Percentiles rank a stretch among this genome's conserved stretches.
Conservation (phyloP, 2,113 vertebrate species). For the Ophthalmolycus amberensis region DNA sequence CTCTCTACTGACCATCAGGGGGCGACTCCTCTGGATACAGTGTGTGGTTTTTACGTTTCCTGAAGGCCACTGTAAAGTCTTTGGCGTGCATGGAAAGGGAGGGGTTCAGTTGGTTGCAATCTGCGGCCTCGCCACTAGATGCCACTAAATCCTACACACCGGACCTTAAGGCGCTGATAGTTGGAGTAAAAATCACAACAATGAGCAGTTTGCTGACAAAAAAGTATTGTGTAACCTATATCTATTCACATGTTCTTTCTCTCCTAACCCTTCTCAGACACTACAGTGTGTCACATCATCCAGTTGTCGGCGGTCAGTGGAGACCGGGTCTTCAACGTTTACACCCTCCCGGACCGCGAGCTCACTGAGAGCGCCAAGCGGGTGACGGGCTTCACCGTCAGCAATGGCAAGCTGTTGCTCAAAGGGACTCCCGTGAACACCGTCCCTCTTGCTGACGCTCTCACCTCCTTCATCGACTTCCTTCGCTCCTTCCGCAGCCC, state of each 20-base stretch:
- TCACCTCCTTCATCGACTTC: slow-evolving; percentile 72
- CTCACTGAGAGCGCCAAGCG: slow-evolving; percentile 33
- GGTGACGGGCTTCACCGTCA: slow-evolving; percentile 71
- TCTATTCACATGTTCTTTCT: background rate
- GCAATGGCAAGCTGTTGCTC: accelerated
- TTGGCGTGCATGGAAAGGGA: background rate
- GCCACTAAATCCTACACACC: background rate
- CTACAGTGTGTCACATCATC: slow-evolving; percentile 66
- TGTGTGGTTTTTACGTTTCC: too few species aligned
- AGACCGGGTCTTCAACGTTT: slow-evolving; percentile 59
- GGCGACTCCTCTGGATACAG: too few species aligned
- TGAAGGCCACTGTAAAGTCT: too few species aligned
- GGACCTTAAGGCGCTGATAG: background rate
- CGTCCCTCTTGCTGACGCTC: slow-evolving; percentile 32
- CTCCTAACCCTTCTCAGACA: slow-evolving; percentile 51
- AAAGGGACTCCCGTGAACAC: background rate
- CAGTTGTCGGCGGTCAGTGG: slow-evolving; percentile 76
- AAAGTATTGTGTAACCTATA: too few species aligned
- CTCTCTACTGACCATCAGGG: too few species aligned
- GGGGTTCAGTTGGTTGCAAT: background rate
- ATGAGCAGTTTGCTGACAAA: background rate
- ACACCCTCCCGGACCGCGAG: slow-evolving; percentile 58
- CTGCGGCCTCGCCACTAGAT: background rate
- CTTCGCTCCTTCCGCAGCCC: slow-evolving; percentile 65
- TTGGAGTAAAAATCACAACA: too few species aligned